Base-by-base conservation (phyloP, 92 coral and sea anemone species). In the Zoanthus gigantus region DNA sequence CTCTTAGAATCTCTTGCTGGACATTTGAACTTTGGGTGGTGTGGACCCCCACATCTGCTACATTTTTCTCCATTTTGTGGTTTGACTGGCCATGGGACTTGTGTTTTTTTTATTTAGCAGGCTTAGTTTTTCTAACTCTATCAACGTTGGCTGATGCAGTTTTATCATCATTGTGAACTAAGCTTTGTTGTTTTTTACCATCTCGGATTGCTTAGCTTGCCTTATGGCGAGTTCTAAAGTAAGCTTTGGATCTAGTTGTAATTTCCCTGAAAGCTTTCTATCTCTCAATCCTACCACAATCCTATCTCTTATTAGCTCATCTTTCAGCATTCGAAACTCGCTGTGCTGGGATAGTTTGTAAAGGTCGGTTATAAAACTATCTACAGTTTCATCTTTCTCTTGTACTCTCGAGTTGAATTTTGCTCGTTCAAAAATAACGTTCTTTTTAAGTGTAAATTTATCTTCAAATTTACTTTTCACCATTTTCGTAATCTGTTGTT, bases 371-470 rank as follows among this genome's bases (percentile, higher is more conserved):
- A 80, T 88, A 73, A 88, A 88, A 30, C 12, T 71, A 10, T 80
- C 82, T 1, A 71, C 91, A 0, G 83, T 46, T 76, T 88, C 91
- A 63, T 82, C 68, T 0, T 88, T 87, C 15, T 46, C 63, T 60
- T 88, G 91, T 4, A 45, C 63, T 72, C 91, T 71, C 12, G n/a
- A 63, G 68, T 88, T 88, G 66, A 89, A 87, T 57, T 79, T 90
- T 13, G 87, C 93, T 13, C 29, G 0, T 17, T 61, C 69, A 0
- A 12, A 61, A 0, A 61, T 61, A 1, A 13, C 18, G 0, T 61
- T 61, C 12, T 61, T 17, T 23, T 61, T 61, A 2, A 61, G 17
- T 6, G 15, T 17, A 23, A 63, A 63, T 11, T 63, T 7, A 3
- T 63, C 23, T 14, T 63, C 69, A 15, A 63, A 63, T 14, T 63